phyloP scores from a whole-genome alignment of 1,140 invertebrate genomes.

The Melanaphis sacchari region DNA sequence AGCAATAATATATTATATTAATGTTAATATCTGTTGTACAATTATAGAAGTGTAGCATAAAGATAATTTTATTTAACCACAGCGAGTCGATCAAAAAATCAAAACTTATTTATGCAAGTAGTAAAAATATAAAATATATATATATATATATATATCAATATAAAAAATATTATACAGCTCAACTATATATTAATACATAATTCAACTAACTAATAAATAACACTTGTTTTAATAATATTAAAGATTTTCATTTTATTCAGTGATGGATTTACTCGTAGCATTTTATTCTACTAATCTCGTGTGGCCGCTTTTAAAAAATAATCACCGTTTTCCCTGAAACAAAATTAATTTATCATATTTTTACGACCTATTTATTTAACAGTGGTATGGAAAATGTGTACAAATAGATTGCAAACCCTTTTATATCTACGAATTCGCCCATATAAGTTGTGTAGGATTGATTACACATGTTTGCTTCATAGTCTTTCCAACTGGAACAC shows the following conservation, averaged over 20 bases:
- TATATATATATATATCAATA: too few species aligned
- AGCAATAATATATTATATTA: too few species aligned
- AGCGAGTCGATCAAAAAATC: background rate
- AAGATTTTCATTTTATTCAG: background rate
- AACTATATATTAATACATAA: background rate
- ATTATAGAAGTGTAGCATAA: background rate
- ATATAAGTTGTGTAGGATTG: background rate
- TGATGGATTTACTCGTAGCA: background rate
- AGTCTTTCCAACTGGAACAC: background rate
- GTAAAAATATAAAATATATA: too few species aligned
- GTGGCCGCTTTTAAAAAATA: background rate
- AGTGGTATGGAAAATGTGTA: background rate
- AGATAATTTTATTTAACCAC: background rate
- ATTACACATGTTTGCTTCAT: background rate
- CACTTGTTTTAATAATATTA: background rate
- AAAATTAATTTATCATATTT: background rate
- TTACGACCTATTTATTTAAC: background rate
- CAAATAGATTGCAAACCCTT: background rate
- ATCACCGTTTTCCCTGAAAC: background rate
- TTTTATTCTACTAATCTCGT: background rate
- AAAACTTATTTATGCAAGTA: background rate
- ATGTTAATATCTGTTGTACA: background rate
- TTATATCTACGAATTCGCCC: background rate
- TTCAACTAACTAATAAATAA: background rate
- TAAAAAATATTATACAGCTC: background rate